These are phyloP conservation scores for Chelmon rostratus DNA, from an alignment of 2,797 vertebrate species.

Conservation along the genomic window DNA sequence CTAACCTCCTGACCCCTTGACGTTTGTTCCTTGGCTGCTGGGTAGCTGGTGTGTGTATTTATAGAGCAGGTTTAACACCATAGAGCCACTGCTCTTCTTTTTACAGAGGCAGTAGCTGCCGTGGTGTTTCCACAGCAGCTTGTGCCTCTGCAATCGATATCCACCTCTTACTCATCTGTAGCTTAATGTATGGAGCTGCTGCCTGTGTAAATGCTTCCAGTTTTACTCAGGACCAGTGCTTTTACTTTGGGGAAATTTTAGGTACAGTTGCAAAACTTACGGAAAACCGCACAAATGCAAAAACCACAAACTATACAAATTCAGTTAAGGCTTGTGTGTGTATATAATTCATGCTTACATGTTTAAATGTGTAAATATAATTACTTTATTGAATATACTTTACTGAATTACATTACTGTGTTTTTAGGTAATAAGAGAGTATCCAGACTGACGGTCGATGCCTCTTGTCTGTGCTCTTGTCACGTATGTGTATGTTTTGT, in stretches of 20 bases:
- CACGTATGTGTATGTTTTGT: neutral
- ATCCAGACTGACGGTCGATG: neutral
- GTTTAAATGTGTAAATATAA: neutral
- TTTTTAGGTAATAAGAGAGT: neutral
- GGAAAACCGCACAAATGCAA: neutral
- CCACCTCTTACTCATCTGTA: conserved; percentile 46
- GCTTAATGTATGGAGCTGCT: conserved; percentile 36
- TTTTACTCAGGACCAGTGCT: neutral
- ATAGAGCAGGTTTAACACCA: conserved; percentile 40
- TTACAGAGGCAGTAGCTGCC: conserved; percentile 25
- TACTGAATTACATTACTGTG: neutral
- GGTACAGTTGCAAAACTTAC: neutral
- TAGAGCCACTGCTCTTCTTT: conserved; percentile 40
- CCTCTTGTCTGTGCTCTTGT: neutral
- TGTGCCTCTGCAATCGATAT: conserved; percentile 61
- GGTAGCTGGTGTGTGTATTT: conserved; percentile 57
- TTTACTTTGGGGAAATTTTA: neutral
- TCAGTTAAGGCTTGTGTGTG: neutral
- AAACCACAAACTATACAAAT: too few species aligned
- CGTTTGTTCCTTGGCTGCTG: conserved; percentile 30
- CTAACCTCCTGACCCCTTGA: conserved; percentile 44
- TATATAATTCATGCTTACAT: neutral
- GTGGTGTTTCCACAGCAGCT: conserved; percentile 18
- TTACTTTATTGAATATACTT: neutral
- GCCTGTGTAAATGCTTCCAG: conserved; percentile 29